Percentiles rank a stretch among this genome's conserved stretches.
Evolutionary conservation across 2,888 invertebrate genomes (phyloP).

Genomic region (Polydrusus pterygomalis): DNA sequence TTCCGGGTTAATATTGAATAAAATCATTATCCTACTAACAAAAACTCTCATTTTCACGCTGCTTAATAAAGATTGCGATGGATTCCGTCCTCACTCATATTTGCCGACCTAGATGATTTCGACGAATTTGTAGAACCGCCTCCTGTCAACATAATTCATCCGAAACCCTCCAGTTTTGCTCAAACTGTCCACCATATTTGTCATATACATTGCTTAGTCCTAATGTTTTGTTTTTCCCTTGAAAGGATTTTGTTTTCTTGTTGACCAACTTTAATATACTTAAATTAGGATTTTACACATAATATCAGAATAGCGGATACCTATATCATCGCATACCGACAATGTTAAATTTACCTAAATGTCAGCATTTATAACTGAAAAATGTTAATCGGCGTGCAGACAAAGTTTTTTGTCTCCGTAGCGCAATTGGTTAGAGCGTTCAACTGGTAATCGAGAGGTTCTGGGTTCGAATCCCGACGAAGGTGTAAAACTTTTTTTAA

Average conservation of each 20-base stretch:
- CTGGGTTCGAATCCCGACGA: too few relatives aligned
- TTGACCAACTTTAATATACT: constrained; percentile 43
- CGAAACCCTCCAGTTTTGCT: constrained; percentile 74
- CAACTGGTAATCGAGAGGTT: too few relatives aligned
- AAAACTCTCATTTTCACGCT: constrained; percentile 59
- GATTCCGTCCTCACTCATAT: constrained; percentile 80
- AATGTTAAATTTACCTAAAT: too few relatives aligned
- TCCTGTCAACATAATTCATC: constrained; percentile 82
- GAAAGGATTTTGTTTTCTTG: constrained; percentile 22
- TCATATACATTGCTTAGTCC: constrained; percentile 28
- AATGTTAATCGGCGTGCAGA: too few relatives aligned
- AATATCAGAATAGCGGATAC: neutral
- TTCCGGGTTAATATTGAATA: too few relatives aligned
- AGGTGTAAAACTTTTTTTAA: too few relatives aligned
- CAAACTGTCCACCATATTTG: constrained; percentile 59
- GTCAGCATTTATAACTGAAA: too few relatives aligned
- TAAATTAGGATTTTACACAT: constrained; percentile 15
- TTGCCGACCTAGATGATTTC: constrained; percentile 78
- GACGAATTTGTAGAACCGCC: constrained; percentile 81
- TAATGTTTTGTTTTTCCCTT: constrained; percentile 23
- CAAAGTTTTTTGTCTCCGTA: too few relatives aligned
- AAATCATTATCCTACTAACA: too few relatives aligned
- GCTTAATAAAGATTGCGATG: constrained; percentile 73
- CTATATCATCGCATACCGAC: too few relatives aligned
- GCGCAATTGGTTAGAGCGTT: too few relatives aligned